These are phyloP conservation scores for Sebastes miniatus DNA, from an alignment of 2,797 vertebrate genomes.

Conservation along the genomic window DNA sequence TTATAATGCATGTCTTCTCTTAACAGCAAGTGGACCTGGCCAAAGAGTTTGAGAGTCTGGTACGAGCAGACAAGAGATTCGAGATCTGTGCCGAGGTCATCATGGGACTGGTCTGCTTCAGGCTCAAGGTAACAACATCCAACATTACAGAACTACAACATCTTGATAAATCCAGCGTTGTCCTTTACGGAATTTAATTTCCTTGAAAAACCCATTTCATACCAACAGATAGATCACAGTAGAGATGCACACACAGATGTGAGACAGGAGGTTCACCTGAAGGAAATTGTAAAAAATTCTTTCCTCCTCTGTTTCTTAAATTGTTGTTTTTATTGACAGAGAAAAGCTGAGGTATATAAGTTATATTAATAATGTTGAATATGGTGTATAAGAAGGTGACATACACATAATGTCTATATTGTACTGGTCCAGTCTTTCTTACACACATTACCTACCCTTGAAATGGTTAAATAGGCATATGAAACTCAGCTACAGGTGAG, in stretches of 20 bases:
- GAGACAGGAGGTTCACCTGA: neutral
- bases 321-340: neutral
- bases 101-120: slow-evolving; percentile 95
- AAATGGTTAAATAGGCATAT: neutral
- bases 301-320: neutral
- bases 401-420: neutral
- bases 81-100: slow-evolving; percentile 91
- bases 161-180: neutral
- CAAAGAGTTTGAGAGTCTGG: slow-evolving; percentile 89
- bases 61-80: slow-evolving; percentile 89
- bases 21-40: slow-evolving; percentile 89
- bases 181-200: rapidly evolving
- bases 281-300: neutral
- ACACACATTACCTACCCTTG: neutral
- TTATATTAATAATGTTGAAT: neutral
- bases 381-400: neutral
- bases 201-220: neutral
- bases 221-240: neutral
- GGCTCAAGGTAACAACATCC: slow-evolving; percentile 88
- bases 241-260: neutral
- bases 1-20: neutral
- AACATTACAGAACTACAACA: neutral
- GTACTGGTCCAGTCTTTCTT: neutral
- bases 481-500: neutral
- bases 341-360: neutral